Evolutionary conservation across 2,888 invertebrate genomes (phyloP), one percentile per base, ranked within the genome.

Genomic region (Mycogona germanica): DNA sequence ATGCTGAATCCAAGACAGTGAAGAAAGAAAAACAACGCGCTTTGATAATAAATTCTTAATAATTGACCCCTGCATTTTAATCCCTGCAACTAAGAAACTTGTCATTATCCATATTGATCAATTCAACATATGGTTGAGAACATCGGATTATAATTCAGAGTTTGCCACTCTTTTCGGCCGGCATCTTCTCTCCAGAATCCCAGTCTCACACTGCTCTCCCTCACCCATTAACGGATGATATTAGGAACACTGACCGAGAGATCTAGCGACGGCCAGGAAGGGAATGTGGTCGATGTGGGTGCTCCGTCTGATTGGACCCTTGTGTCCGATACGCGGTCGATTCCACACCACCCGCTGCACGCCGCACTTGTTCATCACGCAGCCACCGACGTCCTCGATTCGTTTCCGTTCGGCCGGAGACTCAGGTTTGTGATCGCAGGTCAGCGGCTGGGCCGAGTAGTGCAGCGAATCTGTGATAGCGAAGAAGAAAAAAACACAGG

Each of bases 311-410:
- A 93, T 85, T 0, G 93, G 93, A 1, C 93, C 93, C 64, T 79
- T 78, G 66, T 84, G 82, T 9, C 88, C 87, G 37, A 82, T 76
- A 30, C 84, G 75, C 0, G 95, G 93, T 62, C 97, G 77, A 70
- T 91, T 91, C 97, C 97, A 97, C 0, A 98, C 96, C 0, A 98
- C 96, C 40, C 97, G 76, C 1, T 91, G 88, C 0, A 97, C 93
- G 1, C 96, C 96, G 56, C 79, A 76, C 67, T 83, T 83, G 47
- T 73, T 69, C 67, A 82, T 74, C 46, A 87, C 74, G 60, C 68
- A 63, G 29, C 75, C 70, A 28, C 65, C 73, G 59, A 69, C 67
- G 40, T 67, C 64, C 60, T 73, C 80, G 60, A 97, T 97, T 42
- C 96, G 76, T 28, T 78, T 75, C 69, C 82, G 83, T 73, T 97